Conservation (phyloP, 2,797 vertebrate genomes). For the Esox masquinongy region DNA sequence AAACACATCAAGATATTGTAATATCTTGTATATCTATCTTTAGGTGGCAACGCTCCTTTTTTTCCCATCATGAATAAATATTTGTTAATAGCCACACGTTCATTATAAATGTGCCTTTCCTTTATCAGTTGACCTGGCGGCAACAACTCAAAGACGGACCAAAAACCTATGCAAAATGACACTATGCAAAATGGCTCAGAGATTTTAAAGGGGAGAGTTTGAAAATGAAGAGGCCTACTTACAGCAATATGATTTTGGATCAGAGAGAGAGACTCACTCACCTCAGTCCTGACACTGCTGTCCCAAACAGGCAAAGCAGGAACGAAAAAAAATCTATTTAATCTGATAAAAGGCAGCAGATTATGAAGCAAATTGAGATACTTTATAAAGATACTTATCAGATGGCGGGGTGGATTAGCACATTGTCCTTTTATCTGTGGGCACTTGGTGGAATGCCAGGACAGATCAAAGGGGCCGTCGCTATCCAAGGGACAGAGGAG, state of each 20-base stretch:
- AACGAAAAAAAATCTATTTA: not conserved
- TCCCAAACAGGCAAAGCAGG: not conserved
- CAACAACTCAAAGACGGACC: not conserved
- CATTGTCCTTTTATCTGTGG: constrained; percentile 40
- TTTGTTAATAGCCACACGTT: not conserved
- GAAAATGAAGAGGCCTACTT: constrained; percentile 6
- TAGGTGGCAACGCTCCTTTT: not conserved
- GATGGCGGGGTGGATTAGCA: constrained; percentile 34
- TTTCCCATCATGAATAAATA: not conserved
- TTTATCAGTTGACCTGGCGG: not conserved
- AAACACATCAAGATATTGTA: not conserved
- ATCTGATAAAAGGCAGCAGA: constrained; percentile 19
- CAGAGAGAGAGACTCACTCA: not conserved
- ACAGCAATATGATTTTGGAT: constrained; percentile 12
- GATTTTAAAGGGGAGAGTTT: not conserved
- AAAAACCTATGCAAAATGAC: not conserved
- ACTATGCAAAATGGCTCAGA: not conserved
- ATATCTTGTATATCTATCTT: not conserved
- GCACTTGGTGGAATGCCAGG: constrained; percentile 33
- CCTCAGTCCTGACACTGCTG: constrained; percentile 4
- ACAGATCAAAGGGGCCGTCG: constrained; percentile 24
- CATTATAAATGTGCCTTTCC: not conserved
- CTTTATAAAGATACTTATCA: constrained; percentile 46
- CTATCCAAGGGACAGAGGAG: constrained; percentile 13
- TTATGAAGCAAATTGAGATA: constrained; percentile 56